Base-by-base conservation (phyloP, 2,113 vertebrate species). In the Pica pica region DNA sequence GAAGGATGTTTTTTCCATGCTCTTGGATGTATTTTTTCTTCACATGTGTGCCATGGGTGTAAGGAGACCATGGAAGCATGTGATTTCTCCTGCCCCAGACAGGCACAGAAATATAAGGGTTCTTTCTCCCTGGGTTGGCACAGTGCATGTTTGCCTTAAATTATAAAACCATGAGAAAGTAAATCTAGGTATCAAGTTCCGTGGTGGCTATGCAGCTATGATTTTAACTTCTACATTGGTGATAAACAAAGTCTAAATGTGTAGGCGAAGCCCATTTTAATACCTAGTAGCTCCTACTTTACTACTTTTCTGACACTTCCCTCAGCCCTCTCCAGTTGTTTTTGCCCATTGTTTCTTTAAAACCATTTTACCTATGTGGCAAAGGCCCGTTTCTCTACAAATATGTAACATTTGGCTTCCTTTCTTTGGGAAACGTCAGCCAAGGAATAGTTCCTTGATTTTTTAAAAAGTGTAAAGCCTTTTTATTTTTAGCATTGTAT, bases 11-110 rank as follows among this genome's bases (percentile, higher is more conserved):
- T 64, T 86, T 65, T 22, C 52, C 21, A 27, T 5, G 11, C 13
- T 6, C 4, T 84, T 75, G 4, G 11, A 46, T 67, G 7, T 9
- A 39, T 90, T 93, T 83, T 64, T 13, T 71, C 13, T 35, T 93
- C 8, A 6, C 11, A 1, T 15, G 1, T 53, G 17, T 83, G 19
- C 13, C 1, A 0, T 64, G 39, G 39, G 9, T 73, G 9, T 64
- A 53, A 65, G 19, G 46, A 77, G 13, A 37, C 39, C 14, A 11
- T 42, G n/a, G 44, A 52, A 73, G 13, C 9, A 11, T 47, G 22
- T 75, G 42, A 31, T 76, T 88, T 83, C n/a, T 86, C 2, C 17
- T 76, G 17, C 31, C 69, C 11, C n/a, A 73, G 63, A 42, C 12
- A 47, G 46, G 26, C 52, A 37, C 15, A 49, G 44, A 59, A 64